phyloP scores from a whole-genome alignment of 1,140 invertebrate genomes.

The Vanessa tameamea region DNA sequence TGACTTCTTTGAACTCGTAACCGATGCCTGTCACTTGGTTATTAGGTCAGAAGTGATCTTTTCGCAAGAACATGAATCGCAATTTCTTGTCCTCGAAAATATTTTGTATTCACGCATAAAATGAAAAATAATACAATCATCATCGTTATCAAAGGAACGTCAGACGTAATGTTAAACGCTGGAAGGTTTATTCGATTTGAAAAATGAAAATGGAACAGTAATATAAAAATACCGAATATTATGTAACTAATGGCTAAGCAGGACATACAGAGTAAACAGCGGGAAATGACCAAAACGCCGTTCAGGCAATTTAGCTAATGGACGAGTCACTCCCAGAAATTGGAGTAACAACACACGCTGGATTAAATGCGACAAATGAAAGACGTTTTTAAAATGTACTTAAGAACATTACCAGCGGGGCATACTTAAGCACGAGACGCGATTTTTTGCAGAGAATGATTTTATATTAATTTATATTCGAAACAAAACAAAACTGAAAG shows the following conservation, averaged over 20 bases:
- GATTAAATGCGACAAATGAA: slow-evolving; percentile 19
- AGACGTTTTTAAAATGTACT: not conserved
- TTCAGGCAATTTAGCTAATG: slow-evolving; percentile 47
- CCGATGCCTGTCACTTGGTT: slow-evolving; percentile 19
- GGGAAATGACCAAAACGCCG: slow-evolving; percentile 33
- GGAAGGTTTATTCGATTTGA: not conserved
- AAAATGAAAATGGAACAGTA: not conserved
- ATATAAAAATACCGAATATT: not conserved
- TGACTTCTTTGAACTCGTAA: slow-evolving; percentile 12
- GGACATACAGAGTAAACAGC: slow-evolving; percentile 28
- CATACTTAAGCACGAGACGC: not conserved
- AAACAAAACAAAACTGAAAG: too few species aligned
- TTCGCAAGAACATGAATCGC: not conserved
- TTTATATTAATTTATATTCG: too few species aligned
- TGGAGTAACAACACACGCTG: slow-evolving; percentile 20
- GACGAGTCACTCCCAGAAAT: slow-evolving; percentile 36
- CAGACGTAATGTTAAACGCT: too few species aligned
- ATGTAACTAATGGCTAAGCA: slow-evolving; percentile 4
- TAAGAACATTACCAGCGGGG: not conserved
- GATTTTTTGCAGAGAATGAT: too few species aligned
- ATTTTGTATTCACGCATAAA: not conserved
- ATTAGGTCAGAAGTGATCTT: slow-evolving; percentile 17
- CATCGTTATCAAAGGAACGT: too few species aligned
- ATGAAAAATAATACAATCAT: not conserved
- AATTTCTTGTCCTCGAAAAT: not conserved